Evolutionary conservation across 2,797 vertebrate genomes (phyloP).

Genomic region (Buphagus erythrorhynchus): DNA sequence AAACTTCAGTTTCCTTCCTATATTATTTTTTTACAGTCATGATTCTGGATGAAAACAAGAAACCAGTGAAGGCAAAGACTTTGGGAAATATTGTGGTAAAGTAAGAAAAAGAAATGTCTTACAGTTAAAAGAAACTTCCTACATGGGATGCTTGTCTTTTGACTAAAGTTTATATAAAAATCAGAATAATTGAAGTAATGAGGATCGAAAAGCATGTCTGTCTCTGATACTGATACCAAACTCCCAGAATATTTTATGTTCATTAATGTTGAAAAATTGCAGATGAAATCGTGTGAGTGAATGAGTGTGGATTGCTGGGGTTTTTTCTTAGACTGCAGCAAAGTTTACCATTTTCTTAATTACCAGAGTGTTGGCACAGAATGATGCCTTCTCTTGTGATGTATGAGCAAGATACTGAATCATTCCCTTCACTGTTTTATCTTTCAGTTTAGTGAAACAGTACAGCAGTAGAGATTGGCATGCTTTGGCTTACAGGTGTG

Average conservation of each 20-base stretch:
- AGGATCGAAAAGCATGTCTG: background rate
- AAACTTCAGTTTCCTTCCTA: background rate
- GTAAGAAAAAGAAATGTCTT: slow-evolving; percentile 78
- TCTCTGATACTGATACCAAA: background rate
- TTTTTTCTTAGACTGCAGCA: background rate
- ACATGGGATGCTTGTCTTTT: background rate
- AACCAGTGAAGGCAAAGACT: slow-evolving; percentile 82
- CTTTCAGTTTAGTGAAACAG: background rate
- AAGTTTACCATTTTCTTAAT: background rate
- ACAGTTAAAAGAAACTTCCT: background rate
- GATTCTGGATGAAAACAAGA: slow-evolving; percentile 87
- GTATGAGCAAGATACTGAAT: background rate
- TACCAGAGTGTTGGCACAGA: background rate
- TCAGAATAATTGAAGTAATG: background rate
- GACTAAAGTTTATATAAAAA: background rate
- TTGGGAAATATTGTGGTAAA: slow-evolving; percentile 96
- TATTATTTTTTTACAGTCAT: slow-evolving; percentile 81
- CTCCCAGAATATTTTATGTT: background rate
- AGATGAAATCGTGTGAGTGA: background rate
- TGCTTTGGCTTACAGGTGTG: background rate
- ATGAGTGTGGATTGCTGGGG: rapidly evolving
- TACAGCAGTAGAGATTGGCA: background rate
- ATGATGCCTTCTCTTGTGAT: background rate
- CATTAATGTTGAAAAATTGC: background rate
- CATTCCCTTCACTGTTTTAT: background rate